phyloP scores from a whole-genome alignment of 2,797 vertebrate species.

The Perodicticus potto region DNA sequence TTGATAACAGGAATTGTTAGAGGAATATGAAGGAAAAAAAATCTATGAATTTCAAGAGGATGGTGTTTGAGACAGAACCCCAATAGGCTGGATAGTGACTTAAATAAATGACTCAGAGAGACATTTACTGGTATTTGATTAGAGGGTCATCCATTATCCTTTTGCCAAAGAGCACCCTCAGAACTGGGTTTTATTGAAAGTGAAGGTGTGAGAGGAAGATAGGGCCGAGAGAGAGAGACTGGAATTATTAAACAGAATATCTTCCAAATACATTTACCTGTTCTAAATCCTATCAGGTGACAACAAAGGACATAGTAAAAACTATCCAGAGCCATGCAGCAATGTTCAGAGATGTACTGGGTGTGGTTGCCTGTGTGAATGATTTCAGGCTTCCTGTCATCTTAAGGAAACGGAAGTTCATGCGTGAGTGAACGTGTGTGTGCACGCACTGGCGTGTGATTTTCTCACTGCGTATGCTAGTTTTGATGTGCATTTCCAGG shows the following conservation, averaged over 20 bases:
- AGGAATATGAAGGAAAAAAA: neutral
- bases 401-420: conserved; percentile 66
- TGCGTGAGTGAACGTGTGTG: neutral
- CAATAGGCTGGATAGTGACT: neutral
- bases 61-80: neutral
- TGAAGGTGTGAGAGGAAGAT: neutral
- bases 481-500: neutral
- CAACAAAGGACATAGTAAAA: neutral
- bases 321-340: neutral
- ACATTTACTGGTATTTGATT: neutral
- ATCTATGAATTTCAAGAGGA: neutral
- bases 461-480: neutral
- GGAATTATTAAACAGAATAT: neutral
- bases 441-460: neutral
- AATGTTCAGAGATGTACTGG: neutral
- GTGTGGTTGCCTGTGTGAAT: neutral
- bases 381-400: conserved; percentile 30
- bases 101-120: neutral
- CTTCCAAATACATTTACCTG: neutral
- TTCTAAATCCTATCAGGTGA: no score
- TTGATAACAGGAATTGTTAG: neutral
- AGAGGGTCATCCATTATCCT: neutral
- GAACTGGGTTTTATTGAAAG: neutral
- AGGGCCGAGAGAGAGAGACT: neutral
- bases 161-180: neutral